These are phyloP conservation scores for Marmota monax DNA, from an alignment of 2,113 vertebrate genomes.

Conservation along the genomic window DNA sequence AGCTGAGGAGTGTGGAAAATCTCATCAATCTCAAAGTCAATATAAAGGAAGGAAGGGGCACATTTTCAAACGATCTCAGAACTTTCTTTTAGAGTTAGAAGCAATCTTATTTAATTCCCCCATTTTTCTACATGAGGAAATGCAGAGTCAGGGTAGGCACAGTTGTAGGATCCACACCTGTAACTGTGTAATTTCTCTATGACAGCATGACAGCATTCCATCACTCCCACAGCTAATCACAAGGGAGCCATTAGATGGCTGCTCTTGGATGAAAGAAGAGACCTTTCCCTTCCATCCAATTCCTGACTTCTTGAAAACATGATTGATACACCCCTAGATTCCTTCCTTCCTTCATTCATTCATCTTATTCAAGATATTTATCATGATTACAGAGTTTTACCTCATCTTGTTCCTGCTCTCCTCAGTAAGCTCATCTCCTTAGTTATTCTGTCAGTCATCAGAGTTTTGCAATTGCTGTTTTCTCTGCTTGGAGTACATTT, in stretches of 20 bases:
- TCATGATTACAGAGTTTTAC: background rate
- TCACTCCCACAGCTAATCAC: background rate
- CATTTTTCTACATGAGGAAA: background rate
- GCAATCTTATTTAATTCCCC: background rate
- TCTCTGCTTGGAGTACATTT: background rate
- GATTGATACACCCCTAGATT: background rate
- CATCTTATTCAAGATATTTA: background rate
- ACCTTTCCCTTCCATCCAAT: background rate
- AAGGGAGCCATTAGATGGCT: background rate
- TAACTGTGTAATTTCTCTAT: background rate
- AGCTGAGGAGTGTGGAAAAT: background rate
- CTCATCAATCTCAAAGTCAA: background rate
- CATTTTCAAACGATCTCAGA: background rate
- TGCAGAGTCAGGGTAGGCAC: background rate
- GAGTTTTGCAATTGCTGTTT: background rate
- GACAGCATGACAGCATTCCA: background rate
- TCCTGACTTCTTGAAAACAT: background rate
- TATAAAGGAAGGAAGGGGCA: background rate
- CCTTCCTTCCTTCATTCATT: background rate
- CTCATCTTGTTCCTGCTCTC: too few species aligned
- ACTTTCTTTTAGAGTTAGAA: background rate
- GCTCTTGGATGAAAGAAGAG: background rate
- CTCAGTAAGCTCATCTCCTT: background rate
- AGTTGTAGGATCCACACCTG: too few species aligned
- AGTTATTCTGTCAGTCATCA: fast-evolving